Evolutionary conservation across 2,888 invertebrate species (phyloP), one percentile per base, ranked within the genome.

Genomic region (Cantharis nigra): DNA sequence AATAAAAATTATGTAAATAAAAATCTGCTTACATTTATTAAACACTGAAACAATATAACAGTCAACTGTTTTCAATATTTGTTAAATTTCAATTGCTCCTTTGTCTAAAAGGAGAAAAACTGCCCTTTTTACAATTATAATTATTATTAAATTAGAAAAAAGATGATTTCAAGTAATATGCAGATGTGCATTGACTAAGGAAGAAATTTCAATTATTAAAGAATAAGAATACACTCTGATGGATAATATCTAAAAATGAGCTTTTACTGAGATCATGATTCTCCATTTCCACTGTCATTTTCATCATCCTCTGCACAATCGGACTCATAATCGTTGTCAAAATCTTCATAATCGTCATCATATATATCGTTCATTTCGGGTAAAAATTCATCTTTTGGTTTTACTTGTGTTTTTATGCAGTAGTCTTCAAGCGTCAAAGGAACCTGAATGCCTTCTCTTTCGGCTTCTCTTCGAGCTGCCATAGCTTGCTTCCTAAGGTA

Each of bases 341-440:
- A 91, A 81, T 92, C 92, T 83, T 96, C 91, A 87, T 97, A 97
- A 87, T 97, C 97, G 87, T 97, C 97, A 86, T 97, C 97, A 90
- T 98, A 98, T 89, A 97, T 98, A 89, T 98, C 98, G 82, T 97
- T 96, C 93, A 97, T 95, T 88, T 98, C 98, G 83, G 92, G 92
- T 88, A 92, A 92, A 69, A 91, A 93, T 86, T 94, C 93, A 82
- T 96, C 95, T 83, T 94, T 92, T 11, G 96, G 94, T 90, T 96
- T 96, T 82, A 96, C 95, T 89, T 95, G 94, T 69, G 97, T 95
- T 89, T 97, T 97, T 87, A 99, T 96, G 90, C 98, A 98, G 90
- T 99, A 99, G 89, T 99, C 99, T 91, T 99, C 99, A 87, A 99
- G 90, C 3, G 99, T 99, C 84, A 96, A 93, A 11, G 99, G 99